Evolutionary conservation across 1,140 invertebrate genomes (phyloP).

Genomic region (Drosophila tsacasi): DNA sequence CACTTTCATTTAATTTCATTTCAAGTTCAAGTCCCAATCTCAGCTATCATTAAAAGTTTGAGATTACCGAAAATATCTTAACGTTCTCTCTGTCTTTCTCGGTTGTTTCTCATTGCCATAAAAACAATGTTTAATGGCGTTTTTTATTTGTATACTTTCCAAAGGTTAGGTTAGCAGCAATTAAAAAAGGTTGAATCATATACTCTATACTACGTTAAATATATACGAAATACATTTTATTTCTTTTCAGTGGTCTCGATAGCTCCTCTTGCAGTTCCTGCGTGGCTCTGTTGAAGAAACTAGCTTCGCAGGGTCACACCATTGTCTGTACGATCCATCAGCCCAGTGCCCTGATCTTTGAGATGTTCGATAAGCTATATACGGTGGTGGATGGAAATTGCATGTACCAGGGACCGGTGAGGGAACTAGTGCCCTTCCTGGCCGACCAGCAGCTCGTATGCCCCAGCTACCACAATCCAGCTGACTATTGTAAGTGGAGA

Average conservation of each 20-base stretch:
- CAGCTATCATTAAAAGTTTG: conserved; percentile 31
- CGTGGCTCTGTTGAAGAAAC: conserved; percentile 90
- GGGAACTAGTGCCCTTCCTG: conserved; percentile 93
- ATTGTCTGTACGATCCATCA: conserved; percentile 98
- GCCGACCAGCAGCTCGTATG: conserved; percentile 91
- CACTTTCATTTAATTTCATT: conserved; percentile 31
- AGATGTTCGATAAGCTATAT: conserved; percentile 98
- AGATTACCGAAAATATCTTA: conserved; percentile 13
- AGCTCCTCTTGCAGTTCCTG: conserved; percentile 94
- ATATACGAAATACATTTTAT: not conserved
- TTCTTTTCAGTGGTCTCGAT: conserved; percentile 91
- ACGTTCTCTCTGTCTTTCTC: conserved; percentile 18
- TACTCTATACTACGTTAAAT: not conserved
- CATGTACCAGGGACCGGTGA: conserved; percentile 93
- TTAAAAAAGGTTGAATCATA: conserved; percentile 28
- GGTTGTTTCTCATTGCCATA: not conserved
- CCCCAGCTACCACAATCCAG: conserved; percentile 97
- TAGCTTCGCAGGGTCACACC: conserved; percentile 92
- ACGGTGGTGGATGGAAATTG: conserved; percentile 95
- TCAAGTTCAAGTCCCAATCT: conserved; percentile 35
- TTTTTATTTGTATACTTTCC: conserved; percentile 6
- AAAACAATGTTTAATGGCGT: conserved; percentile 13
- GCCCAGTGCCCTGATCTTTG: conserved; percentile 96
- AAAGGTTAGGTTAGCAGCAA: conserved; percentile 17
- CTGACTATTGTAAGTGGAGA: conserved; percentile 90